A percentile compares a stretch with the other conserved stretches of the same genome.
These are phyloP conservation scores for Hirtodrosophila histrioides DNA, from an alignment of 2,888 invertebrate species.

Conservation along the genomic window DNA sequence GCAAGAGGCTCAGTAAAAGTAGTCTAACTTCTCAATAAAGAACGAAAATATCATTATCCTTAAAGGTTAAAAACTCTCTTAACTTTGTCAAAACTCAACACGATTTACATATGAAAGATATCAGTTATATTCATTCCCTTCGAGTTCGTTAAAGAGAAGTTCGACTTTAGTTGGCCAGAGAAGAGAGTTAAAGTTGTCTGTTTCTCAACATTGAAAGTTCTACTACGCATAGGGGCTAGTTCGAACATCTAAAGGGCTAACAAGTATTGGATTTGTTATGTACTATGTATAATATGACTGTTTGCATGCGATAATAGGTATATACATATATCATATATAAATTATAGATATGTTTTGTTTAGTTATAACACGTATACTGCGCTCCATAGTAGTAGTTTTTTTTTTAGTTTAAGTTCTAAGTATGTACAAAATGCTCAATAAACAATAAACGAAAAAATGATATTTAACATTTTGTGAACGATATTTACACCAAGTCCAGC, in stretches of 20 bases:
- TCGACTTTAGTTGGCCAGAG: background rate
- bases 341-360: conserved; percentile 19
- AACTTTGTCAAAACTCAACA: no score
- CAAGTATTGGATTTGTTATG: conserved; percentile 14
- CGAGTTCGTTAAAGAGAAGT: no score
- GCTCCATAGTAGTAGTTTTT: conserved; percentile 18
- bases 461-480: conserved; percentile 73
- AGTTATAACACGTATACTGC: conserved; percentile 18
- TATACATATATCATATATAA: conserved; percentile 23
- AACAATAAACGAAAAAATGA: conserved; percentile 36
- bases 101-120: no score
- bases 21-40: no score
- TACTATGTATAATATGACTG: conserved; percentile 46
- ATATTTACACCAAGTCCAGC: conserved; percentile 95
- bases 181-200: background rate
- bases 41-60: no score
- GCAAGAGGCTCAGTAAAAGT: no score
- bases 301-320: conserved; percentile 48
- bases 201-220: background rate
- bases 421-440: conserved; percentile 39
- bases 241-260: conserved; percentile 2
- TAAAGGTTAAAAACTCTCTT: no score
- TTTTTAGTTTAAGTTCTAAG: background rate
- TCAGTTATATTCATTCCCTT: no score
- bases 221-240: background rate